Conservation (phyloP, 2,888 invertebrate species). For the Caenorhabditis sp. region DNA sequence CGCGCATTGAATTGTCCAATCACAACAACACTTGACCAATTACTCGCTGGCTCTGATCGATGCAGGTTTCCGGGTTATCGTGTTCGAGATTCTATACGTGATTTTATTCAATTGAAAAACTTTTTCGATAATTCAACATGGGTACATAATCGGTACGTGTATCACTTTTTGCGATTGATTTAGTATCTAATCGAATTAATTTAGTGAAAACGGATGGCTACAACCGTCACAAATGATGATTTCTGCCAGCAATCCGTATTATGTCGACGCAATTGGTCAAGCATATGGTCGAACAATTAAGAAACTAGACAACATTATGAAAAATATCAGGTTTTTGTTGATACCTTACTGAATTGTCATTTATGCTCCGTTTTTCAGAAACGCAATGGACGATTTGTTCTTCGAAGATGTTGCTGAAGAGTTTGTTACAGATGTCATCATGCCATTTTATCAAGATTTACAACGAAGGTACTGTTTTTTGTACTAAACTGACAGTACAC, state of each 20-base stretch:
- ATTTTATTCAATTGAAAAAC: slow-evolving; percentile 38
- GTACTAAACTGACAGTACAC: too few species aligned
- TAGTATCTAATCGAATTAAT: background rate
- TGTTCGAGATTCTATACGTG: slow-evolving; percentile 45
- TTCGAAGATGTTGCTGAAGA: slow-evolving; percentile 43
- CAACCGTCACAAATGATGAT: slow-evolving; percentile 45
- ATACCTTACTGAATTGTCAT: too few species aligned
- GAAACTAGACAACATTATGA: slow-evolving; percentile 34
- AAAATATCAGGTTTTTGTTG: too few species aligned
- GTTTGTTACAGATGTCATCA: slow-evolving; percentile 38
- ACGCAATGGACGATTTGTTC: slow-evolving; percentile 27
- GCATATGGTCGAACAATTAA: slow-evolving; percentile 41
- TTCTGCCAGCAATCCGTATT: slow-evolving; percentile 40
- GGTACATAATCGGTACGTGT: slow-evolving; percentile 49
- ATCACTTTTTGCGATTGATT: background rate
- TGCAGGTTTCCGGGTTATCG: slow-evolving; percentile 55
- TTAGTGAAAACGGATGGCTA: slow-evolving; percentile 48
- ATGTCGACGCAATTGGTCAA: slow-evolving; percentile 43
- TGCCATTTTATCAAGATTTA: slow-evolving; percentile 41
- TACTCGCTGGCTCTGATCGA: slow-evolving; percentile 45
- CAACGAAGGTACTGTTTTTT: slow-evolving; percentile 39
- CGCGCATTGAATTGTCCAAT: slow-evolving; percentile 46
- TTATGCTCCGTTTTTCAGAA: too few species aligned
- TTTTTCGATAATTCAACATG: slow-evolving; percentile 53
- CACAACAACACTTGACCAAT: slow-evolving; percentile 39